These are phyloP conservation scores for Cosmia trapezina DNA, from an alignment of 2,888 invertebrate species.

Conservation along the genomic window DNA sequence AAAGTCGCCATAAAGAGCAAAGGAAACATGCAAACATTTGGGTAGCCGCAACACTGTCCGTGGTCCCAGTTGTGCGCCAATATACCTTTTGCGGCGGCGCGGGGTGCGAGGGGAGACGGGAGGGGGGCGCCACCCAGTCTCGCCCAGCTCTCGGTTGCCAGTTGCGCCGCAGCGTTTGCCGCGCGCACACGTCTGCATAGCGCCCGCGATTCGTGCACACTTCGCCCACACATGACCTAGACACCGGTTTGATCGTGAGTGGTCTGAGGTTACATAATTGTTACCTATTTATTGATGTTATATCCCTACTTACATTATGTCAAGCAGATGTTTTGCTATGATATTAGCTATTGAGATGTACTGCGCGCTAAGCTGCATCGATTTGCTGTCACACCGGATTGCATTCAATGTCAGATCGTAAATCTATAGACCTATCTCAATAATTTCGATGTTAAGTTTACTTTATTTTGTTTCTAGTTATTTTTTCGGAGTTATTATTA, in stretches of 20 bases:
- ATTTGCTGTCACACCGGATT: conserved; percentile 50
- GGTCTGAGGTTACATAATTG: conserved; percentile 80
- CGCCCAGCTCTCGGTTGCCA: conserved; percentile 69
- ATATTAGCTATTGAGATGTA: conserved; percentile 47
- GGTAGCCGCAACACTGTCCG: conserved; percentile 63
- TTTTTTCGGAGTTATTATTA: neutral
- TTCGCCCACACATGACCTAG: conserved; percentile 78
- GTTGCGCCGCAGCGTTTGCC: conserved; percentile 86
- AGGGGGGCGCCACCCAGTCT: conserved; percentile 71
- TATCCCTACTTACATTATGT: conserved; percentile 35
- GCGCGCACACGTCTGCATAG: conserved; percentile 76
- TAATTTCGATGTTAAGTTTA: conserved; percentile 23
- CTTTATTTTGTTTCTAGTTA: neutral
- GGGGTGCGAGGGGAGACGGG: conserved; percentile 53
- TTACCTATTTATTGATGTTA: conserved; percentile 54
- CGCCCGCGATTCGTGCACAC: conserved; percentile 67
- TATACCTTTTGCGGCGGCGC: conserved; percentile 73
- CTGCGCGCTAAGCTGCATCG: conserved; percentile 57
- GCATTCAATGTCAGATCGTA: conserved; percentile 58
- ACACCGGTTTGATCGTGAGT: conserved; percentile 82
- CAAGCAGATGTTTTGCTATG: conserved; percentile 46
- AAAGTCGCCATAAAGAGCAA: conserved; percentile 37
- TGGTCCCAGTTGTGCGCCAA: conserved; percentile 83
- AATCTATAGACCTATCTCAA: conserved; percentile 20
- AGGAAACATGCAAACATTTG: conserved; percentile 54